phyloP scores from a whole-genome alignment of 2,113 vertebrate genomes.

The Nerophis lumbriciformis region DNA sequence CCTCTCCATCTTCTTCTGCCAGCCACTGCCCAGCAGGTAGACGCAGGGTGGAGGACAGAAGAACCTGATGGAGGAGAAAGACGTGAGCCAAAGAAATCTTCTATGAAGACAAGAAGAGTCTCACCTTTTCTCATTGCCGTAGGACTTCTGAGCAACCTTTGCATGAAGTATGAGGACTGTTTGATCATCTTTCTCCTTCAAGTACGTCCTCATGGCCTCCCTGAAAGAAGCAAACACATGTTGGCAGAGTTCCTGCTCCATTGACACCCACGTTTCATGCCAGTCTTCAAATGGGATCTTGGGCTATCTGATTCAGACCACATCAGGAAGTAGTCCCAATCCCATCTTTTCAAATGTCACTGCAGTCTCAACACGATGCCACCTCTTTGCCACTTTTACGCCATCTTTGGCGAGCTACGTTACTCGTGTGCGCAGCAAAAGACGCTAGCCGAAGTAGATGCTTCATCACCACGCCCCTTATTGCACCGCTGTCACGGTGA shows the following conservation, averaged over 20 bases:
- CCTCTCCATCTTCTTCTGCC: slow-evolving; percentile 96
- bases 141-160: slow-evolving; percentile 96
- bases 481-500: no score
- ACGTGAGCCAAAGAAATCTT: neutral
- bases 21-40: slow-evolving; percentile 94
- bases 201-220: slow-evolving; percentile 95
- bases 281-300: no score
- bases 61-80: slow-evolving; percentile 70
- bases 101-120: neutral
- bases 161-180: slow-evolving; percentile 95
- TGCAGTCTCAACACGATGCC: no score
- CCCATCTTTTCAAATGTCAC: no score
- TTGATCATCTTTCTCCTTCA: slow-evolving; percentile 95
- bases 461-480: no score
- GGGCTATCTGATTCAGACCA: no score
- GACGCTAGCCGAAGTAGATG: no score
- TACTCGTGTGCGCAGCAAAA: no score
- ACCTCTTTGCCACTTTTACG: no score
- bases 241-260: no score
- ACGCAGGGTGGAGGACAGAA: slow-evolving; percentile 96
- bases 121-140: slow-evolving; percentile 97
- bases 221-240: slow-evolving; percentile 52
- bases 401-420: no score
- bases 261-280: neutral
- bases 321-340: no score